These are phyloP conservation scores for Plestiodon gilberti DNA, from an alignment of 2,113 vertebrate species.

Conservation along the genomic window DNA sequence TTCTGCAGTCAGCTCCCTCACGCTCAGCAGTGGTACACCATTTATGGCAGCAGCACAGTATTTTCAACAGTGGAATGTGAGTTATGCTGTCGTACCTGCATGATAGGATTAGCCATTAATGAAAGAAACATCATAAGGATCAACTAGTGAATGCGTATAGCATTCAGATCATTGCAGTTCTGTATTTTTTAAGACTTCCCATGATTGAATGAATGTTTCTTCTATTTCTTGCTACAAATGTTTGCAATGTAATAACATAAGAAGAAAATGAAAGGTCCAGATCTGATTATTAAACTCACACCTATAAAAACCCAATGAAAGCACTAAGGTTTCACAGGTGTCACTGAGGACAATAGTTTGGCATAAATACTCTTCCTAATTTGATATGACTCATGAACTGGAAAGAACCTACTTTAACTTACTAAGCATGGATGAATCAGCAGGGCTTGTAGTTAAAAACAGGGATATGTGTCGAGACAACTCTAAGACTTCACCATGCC, in stretches of 20 bases:
- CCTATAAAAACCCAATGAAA: not conserved
- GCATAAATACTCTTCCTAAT: not conserved
- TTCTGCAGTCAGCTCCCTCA: too few species aligned
- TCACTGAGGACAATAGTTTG: not conserved
- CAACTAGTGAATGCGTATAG: not conserved
- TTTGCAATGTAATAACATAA: not conserved
- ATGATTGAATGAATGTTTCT: too few species aligned
- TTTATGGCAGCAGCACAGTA: too few species aligned
- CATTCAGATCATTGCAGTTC: not conserved
- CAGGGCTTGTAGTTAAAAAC: not conserved
- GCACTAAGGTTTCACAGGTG: not conserved
- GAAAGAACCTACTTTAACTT: not conserved
- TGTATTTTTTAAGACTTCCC: too few species aligned
- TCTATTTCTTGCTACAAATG: not conserved
- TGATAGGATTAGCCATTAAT: too few species aligned
- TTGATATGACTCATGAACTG: not conserved
- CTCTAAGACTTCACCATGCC: not conserved
- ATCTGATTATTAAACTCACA: not conserved
- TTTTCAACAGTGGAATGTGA: too few species aligned
- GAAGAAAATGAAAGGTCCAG: not conserved
- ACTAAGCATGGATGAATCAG: not conserved
- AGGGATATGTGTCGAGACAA: not conserved
- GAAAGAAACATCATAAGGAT: not conserved
- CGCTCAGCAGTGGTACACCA: too few species aligned
- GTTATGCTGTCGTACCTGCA: too few species aligned